phyloP scores from a whole-genome alignment of 2,888 invertebrate species.

The Andrena bicolor region DNA sequence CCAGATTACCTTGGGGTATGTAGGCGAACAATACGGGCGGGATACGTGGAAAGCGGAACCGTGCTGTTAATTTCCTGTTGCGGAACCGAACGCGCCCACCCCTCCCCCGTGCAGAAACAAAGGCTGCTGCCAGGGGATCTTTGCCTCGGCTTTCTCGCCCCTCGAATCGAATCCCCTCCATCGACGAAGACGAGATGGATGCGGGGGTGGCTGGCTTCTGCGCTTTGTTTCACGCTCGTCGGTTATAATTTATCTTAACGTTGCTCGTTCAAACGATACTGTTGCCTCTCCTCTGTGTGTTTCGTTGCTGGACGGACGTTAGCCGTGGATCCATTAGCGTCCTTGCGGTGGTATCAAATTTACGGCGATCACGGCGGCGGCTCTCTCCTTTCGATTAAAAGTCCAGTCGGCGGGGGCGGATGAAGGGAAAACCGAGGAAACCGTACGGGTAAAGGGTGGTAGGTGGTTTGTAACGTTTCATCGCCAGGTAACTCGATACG shows the following conservation, averaged over 20 bases:
- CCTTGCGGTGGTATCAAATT: conserved; percentile 18
- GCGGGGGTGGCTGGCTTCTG: background rate
- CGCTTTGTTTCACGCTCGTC: background rate
- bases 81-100: conserved; percentile 61
- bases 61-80: conserved; percentile 76
- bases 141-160: conserved; percentile 42
- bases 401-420: background rate
- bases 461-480: conserved; percentile 15
- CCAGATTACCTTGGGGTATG: conserved; percentile 66
- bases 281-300: background rate
- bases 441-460: background rate
- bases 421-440: conserved; percentile 14
- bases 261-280: conserved; percentile 2
- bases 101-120: conserved; percentile 59
- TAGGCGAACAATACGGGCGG: conserved; percentile 64
- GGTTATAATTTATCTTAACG: conserved; percentile 6
- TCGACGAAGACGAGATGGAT: conserved; percentile 25
- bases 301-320: background rate
- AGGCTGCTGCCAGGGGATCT: conserved; percentile 63
- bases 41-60: conserved; percentile 65
- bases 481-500: conserved; percentile 6
- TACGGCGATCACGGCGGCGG: background rate
- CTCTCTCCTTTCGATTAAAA: conserved; percentile 15
- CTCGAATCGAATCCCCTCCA: conserved; percentile 28
- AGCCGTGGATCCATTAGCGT: conserved; percentile 9